These are phyloP conservation scores for Porites australiensis DNA, from an alignment of 64 coral and sea anemone genomes.

Conservation along the genomic window DNA sequence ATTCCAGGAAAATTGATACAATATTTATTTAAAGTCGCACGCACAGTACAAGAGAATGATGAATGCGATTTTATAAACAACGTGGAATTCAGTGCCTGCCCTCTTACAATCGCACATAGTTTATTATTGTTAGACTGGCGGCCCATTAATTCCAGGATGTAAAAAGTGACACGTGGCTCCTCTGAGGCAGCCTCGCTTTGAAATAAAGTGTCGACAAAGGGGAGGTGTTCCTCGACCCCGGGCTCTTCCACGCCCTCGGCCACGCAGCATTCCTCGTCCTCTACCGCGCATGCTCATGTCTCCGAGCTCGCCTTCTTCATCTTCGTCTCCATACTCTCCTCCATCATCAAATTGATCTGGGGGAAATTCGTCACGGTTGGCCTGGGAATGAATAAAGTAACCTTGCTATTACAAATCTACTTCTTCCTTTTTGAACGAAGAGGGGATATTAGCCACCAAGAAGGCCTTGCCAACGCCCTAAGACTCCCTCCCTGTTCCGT, in stretches of 20 bases:
- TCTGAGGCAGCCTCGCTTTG: conserved; percentile 83
- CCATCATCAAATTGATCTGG: conserved; percentile 70
- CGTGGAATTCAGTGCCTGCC: background rate
- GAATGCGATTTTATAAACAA: background rate
- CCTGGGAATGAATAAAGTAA: conserved; percentile 33
- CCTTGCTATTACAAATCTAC: background rate
- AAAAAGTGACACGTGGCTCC: conserved; percentile 92
- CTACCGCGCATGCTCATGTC: conserved; percentile 76
- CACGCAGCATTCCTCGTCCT: conserved; percentile 76
- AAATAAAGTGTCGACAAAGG: conserved; percentile 91
- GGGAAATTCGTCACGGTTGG: conserved; percentile 72
- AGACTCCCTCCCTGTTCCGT: too few relatives aligned
- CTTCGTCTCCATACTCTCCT: conserved; percentile 75
- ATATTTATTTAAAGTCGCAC: background rate
- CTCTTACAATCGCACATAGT: background rate
- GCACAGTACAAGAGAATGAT: background rate
- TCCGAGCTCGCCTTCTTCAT: conserved; percentile 51
- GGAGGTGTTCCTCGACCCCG: conserved; percentile 77
- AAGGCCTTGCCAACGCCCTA: too few relatives aligned
- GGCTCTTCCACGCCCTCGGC: conserved; percentile 82
- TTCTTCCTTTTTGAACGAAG: too few relatives aligned
- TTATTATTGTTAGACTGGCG: conserved; percentile 65
- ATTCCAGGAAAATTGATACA: background rate
- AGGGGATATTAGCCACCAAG: too few relatives aligned
- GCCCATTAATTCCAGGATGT: conserved; percentile 85